These are phyloP conservation scores for Colinus virginianus DNA, from an alignment of 2,113 vertebrate genomes.

Conservation along the genomic window DNA sequence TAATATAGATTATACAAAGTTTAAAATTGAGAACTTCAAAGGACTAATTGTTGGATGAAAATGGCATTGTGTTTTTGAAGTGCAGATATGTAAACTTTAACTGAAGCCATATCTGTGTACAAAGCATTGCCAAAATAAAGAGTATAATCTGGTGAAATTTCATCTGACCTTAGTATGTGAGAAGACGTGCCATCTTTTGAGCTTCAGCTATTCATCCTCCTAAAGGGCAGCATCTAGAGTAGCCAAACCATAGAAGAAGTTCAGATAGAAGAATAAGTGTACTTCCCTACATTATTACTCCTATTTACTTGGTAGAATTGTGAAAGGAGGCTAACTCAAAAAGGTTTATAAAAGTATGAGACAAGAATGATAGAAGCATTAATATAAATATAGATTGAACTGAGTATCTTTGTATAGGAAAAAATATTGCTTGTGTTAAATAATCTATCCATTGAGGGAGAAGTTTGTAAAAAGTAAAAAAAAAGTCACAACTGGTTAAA, in stretches of 20 bases:
- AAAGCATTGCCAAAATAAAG: conserved; percentile 45
- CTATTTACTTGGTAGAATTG: background rate
- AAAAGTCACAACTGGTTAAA: background rate
- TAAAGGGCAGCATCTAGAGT: conserved; percentile 37
- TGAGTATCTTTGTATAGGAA: background rate
- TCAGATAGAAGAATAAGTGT: background rate
- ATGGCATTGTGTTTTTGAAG: background rate
- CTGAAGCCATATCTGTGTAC: background rate
- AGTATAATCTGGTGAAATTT: conserved; percentile 40
- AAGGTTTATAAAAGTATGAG: background rate
- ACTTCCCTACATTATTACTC: background rate
- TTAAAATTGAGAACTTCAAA: background rate
- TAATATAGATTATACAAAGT: background rate
- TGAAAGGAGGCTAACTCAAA: background rate
- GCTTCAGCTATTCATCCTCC: background rate
- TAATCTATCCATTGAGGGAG: background rate
- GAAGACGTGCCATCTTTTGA: background rate
- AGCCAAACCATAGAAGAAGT: background rate
- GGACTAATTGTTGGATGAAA: background rate
- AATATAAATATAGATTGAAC: background rate
- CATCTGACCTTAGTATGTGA: conserved; percentile 25
- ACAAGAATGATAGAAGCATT: background rate
- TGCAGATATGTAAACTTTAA: conserved; percentile 17
- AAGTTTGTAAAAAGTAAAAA: background rate
- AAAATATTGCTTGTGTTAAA: background rate